Evolutionary conservation across 1,140 invertebrate species (phyloP).

Genomic region (Pseudomyrmex cubaensis): DNA sequence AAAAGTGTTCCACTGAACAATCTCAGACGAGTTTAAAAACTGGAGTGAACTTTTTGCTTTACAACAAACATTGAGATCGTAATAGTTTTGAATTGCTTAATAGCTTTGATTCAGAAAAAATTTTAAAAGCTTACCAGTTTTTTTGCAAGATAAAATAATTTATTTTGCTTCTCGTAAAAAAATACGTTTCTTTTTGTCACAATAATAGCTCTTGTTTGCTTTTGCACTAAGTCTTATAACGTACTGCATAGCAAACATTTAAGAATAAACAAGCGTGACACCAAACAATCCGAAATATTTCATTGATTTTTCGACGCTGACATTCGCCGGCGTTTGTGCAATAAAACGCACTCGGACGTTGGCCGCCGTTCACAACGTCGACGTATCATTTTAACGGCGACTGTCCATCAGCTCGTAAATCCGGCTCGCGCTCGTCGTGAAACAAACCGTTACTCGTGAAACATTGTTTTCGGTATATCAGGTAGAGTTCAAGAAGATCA

Average conservation of each 20-base stretch:
- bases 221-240: conserved; percentile 13
- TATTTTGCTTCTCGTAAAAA: background rate
- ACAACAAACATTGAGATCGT: background rate
- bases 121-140: no score
- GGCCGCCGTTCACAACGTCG: background rate
- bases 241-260: conserved; percentile 45
- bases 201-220: background rate
- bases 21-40: no score
- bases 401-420: conserved; percentile 41
- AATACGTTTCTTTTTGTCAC: background rate
- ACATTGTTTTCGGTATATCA: conserved; percentile 22
- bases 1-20: no score
- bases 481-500: conserved; percentile 53
- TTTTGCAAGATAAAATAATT: background rate
- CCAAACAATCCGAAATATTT: conserved; percentile 43
- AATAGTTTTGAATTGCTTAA: background rate
- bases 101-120: no score
- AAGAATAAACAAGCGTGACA: conserved; percentile 44
- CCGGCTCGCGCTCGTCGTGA: conserved; percentile 7
- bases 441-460: conserved; percentile 26
- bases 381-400: conserved; percentile 50
- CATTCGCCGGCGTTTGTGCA: conserved; percentile 14
- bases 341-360: conserved; percentile 33
- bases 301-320: conserved; percentile 38
- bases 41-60: no score